These are phyloP conservation scores for Brienomyrus longianalis DNA, from an alignment of 2,113 vertebrate genomes.

Conservation along the genomic window DNA sequence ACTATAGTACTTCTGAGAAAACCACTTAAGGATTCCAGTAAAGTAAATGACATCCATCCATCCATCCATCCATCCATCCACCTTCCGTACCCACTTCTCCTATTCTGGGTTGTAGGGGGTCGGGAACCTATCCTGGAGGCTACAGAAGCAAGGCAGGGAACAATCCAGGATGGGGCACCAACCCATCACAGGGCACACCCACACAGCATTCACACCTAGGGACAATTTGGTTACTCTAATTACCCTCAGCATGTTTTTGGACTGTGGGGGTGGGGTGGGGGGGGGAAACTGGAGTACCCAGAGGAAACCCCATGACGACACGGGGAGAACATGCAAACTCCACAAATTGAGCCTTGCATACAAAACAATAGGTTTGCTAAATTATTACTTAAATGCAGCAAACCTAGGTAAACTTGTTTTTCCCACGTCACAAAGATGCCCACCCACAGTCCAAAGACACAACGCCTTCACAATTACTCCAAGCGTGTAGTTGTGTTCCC, in stretches of 20 bases:
- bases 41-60: background rate
- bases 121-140: background rate
- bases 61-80: background rate
- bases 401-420: background rate
- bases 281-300: background rate
- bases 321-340: background rate
- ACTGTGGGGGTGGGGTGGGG: background rate
- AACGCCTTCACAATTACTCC: background rate
- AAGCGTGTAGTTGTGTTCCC: background rate
- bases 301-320: background rate
- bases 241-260: background rate
- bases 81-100: background rate
- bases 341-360: background rate
- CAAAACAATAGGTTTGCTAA: background rate
- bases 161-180: background rate
- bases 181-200: background rate
- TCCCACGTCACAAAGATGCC: background rate
- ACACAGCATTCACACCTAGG: background rate
- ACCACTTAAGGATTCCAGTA: background rate
- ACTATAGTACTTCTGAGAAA: background rate
- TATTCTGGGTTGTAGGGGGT: background rate
- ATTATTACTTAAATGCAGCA: background rate
- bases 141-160: background rate
- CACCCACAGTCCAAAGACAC: background rate
- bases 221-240: background rate